Conservation (phyloP, 2,797 vertebrate species). For the Setipinna tenuifilis region DNA sequence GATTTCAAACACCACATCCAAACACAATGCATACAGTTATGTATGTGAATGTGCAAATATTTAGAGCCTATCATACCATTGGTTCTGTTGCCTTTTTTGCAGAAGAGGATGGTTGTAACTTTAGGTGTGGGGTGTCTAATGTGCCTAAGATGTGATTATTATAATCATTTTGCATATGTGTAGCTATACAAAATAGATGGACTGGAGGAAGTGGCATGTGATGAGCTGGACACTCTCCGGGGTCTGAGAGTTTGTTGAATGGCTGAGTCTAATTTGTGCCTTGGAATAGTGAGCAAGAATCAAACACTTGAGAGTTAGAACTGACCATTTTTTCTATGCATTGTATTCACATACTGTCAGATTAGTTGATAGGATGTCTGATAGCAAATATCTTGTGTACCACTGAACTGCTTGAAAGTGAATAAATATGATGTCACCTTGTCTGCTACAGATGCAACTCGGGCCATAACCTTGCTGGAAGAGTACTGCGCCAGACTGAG, state of each 20-base stretch:
- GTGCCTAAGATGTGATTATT: background rate
- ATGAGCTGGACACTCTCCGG: background rate
- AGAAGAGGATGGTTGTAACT: background rate
- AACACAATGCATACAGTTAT: no score
- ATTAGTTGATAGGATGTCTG: background rate
- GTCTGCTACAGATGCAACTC: constrained; percentile 81
- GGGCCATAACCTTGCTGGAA: constrained; percentile 87
- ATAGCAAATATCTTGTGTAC: background rate
- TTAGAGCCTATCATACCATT: background rate
- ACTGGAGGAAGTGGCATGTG: background rate
- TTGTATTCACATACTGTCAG: no score
- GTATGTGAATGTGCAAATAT: no score
- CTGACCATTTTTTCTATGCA: no score
- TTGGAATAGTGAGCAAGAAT: background rate
- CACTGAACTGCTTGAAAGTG: background rate
- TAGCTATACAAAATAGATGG: background rate
- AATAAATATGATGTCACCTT: background rate
- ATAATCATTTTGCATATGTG: no score
- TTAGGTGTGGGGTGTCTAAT: background rate
- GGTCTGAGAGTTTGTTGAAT: background rate
- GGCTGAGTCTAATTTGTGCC: background rate
- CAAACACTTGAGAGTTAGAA: no score
- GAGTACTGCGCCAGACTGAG: constrained; percentile 91
- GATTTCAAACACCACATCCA: no score
- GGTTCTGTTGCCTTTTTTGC: background rate